Percentiles rank a stretch among this genome's conserved stretches.
Conservation (phyloP, 2,113 vertebrate genomes). For the Odobenus rosmarus region DNA sequence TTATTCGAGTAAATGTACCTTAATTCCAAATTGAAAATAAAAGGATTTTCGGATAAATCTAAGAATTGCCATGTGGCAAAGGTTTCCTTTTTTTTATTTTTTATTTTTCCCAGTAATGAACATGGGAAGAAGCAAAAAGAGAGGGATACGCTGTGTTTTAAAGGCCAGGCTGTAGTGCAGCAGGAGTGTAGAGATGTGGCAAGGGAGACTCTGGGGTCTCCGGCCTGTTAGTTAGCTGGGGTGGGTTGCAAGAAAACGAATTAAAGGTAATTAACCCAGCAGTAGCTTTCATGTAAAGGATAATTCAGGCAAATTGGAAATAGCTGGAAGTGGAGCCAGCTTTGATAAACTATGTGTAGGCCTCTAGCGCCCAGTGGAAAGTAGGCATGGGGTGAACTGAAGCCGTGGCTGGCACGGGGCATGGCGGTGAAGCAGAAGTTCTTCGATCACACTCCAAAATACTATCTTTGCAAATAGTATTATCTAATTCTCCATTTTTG, state of each 20-base stretch:
- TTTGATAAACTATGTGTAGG: neutral
- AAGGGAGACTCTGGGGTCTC: neutral
- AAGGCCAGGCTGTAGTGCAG: neutral
- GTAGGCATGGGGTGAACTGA: neutral
- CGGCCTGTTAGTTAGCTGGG: neutral
- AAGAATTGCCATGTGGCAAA: neutral
- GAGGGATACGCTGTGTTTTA: neutral
- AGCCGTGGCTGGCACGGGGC: neutral
- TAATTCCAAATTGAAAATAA: neutral
- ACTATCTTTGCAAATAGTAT: neutral
- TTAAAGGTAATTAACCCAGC: conserved; percentile 71
- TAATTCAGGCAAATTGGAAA: conserved; percentile 66
- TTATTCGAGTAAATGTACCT: neutral
- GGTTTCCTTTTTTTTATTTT: neutral
- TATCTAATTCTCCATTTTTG: neutral
- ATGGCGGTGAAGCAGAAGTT: neutral
- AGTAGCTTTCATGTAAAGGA: conserved; percentile 51
- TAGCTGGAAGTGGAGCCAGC: conserved; percentile 30
- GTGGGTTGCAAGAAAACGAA: conserved; percentile 35
- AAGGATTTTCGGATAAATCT: neutral
- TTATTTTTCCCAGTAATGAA: neutral
- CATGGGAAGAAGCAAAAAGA: neutral
- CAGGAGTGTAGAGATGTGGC: too few species aligned
- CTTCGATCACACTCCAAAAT: neutral
- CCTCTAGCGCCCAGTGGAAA: neutral